Evolutionary conservation across 2,113 vertebrate species (phyloP), one percentile per base, ranked within the genome.

Genomic region (Hystrix brachyura): DNA sequence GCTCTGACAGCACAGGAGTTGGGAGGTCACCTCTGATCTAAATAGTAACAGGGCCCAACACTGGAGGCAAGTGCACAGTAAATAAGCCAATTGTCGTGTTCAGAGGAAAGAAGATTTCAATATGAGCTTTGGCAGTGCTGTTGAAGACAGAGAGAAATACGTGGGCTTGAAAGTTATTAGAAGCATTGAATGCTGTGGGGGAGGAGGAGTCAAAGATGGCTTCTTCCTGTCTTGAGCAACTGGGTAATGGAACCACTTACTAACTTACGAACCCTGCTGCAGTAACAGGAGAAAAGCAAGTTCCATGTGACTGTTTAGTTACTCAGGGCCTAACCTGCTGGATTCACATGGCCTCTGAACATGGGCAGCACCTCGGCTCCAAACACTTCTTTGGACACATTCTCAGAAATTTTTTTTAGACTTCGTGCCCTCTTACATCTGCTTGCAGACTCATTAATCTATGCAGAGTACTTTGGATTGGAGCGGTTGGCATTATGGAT

Each of bases 401-500:
- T 97, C 92, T 80, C 88, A 25, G 86, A 95, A 92, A 92, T 76
- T 86, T 27, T 59, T 76, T 80, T 43, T 57, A 18, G 80, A 89
- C 97, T 79, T 60, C 34, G 0, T 83, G 94, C 79, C 96, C 97
- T 95, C 92, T 95, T 97, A 94, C 96, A 94, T 96, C 96, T 98
- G 97, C 81, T 96, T 80, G 80, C 10, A 97, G 90, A 84, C 82
- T 96, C 94, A 95, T 96, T 96, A 92, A 95, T 98, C 87, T 96
- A 92, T 57, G 94, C 90, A 78, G 87, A 92, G 87, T 83, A 94
- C 85, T 97, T 97, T 89, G 90, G 97, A 94, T 97, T 59, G 94
- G 94, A 96, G 96, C 11, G 88, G 90, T 82, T 98, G 97, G 97
- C 96, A 97, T 97, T 97, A 97, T 96, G 96, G 97, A 96, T 97